Evolutionary conservation across 64 coral and sea anemone species (phyloP), one percentile per base, ranked within the genome.

Genomic region (Stylophora pistillata): DNA sequence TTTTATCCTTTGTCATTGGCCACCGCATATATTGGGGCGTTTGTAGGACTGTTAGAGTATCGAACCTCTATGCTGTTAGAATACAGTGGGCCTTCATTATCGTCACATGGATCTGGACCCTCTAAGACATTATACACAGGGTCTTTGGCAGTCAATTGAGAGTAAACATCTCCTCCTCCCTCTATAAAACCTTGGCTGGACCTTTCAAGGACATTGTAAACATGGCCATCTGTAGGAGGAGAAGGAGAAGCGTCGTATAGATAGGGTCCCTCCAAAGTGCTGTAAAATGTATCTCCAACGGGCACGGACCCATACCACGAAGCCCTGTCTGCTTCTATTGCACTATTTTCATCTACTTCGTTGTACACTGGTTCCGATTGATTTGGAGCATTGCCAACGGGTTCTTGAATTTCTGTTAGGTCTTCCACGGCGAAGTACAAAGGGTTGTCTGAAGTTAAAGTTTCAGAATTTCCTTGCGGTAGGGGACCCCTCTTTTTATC

Each of bases 111-210:
- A 4, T 33, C 30, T 3, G 79, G 61, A 12, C 62, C 80, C 34
- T 83, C 80, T 15, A 83, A 18, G 13, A 84, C 80, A 25, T 84
- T 70, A 84, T 84, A 69, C 33, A 69, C 58, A 63, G 30, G 21
- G 30, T 82, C 79, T 52, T 82, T 28, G 30, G 66, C 13, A 21
- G 17, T 23, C 25, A 0, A 23, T 0, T 31, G 14, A 9, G 20
- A 20, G 26, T 84, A 69, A 69, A 10, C 15, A 7, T 53, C 60
- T 4, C 25, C n/a, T n/a, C n/a, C 59, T 21, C 21, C 10, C 18
- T 61, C 32, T 9, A 21, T 12, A 68, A 20, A 31, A 82, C 18
- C 3, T 11, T 4, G 10, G 21, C 20, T 5, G 41, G 60, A 60
- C 17, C 41, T 31, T 11, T 68, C 79, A 30, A 82, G 34, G 27